Base-by-base conservation (phyloP, 2,113 vertebrate species). In the Semnornis frantzii region DNA sequence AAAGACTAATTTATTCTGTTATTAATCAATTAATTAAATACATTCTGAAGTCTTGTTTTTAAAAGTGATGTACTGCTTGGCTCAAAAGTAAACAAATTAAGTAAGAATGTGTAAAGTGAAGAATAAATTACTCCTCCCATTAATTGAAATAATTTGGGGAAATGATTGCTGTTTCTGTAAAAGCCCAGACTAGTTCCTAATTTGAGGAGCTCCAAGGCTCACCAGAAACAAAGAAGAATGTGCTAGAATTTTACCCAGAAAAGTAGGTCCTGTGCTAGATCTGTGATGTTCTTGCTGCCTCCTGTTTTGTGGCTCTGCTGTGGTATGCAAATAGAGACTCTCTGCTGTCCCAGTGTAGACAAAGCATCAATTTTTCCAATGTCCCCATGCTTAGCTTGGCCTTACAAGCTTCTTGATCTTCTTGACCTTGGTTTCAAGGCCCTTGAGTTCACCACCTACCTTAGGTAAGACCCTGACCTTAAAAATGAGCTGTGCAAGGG, bases 11-110 rank as follows among this genome's bases (percentile, higher is more conserved):
- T 91, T 88, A 60, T 66, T 68, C n/a, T 0, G 0, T 93, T 94
- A 94, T 83, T 83, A 80, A 78, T 91, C 72, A 91, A 80, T 80
- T 39, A 64, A 74, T 89, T 65, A 90, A 73, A 80, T 89, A 20
- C 21, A 27, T 91, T 83, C 31, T 72, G 69, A 77, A 94, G 48
- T 37, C 34, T 8, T 39, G 14, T 50, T 91, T 91, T 63, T 14
- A 82, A 62, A 91, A 48, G n/a, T 27, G 71, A 13, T 79, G 48
- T 57, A 37, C 4, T 31, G 59, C n/a, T 63, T 69, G 30, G 30
- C 21, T 72, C 19, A 76, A 82, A 87, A 91, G 42, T 30, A 37
- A 79, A 48, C 66, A 66, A 85, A 92, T 84, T 31, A 50, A 14
- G 39, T 59, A 25, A 89, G 89, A 77, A 68, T 39, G 12, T 31